These are phyloP conservation scores for Mormyrus hasselquistii DNA, from an alignment of 2,797 vertebrate species.

Conservation along the genomic window DNA sequence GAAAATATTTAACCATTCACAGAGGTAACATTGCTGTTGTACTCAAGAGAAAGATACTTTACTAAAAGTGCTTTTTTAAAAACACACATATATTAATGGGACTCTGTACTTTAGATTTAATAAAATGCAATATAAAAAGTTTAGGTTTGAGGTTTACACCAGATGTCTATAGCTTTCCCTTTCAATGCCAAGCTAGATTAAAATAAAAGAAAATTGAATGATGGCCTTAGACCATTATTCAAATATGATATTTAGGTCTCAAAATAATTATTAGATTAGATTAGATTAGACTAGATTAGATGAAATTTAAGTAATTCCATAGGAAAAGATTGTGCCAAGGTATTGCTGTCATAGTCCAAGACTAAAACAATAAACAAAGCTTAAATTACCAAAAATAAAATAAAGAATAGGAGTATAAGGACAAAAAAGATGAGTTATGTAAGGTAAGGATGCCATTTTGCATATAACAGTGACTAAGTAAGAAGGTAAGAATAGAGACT, in stretches of 20 bases:
- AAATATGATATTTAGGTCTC: neutral
- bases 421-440: neutral
- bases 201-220: neutral
- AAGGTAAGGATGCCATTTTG: neutral
- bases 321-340: too few relatives aligned
- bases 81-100: neutral
- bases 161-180: neutral
- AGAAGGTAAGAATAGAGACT: too few relatives aligned
- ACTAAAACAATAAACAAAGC: too few relatives aligned
- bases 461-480: neutral
- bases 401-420: neutral
- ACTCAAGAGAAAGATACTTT: neutral
- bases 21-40: neutral
- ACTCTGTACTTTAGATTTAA: neutral
- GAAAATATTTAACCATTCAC: neutral
- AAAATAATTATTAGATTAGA: neutral
- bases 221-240: neutral
- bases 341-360: too few relatives aligned
- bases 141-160: neutral
- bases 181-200: neutral
- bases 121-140: neutral
- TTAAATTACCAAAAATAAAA: too few relatives aligned
- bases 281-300: neutral
- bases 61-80: neutral
- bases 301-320: too few relatives aligned